Percentiles rank a stretch among this genome's conserved stretches.
phyloP scores from a whole-genome alignment of 2,888 invertebrate genomes.

The Ennomos erosarius region DNA sequence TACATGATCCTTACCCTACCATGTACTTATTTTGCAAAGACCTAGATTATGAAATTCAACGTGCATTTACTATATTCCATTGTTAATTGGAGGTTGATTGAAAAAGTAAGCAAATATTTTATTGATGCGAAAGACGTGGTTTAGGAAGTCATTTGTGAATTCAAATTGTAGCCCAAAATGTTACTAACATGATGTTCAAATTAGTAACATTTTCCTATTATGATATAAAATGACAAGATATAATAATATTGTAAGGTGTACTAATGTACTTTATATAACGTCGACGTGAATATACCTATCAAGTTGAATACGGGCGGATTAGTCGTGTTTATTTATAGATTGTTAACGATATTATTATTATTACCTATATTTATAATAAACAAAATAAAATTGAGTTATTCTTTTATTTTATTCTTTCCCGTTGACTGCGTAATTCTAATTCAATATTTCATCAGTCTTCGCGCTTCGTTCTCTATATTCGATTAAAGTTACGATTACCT shows the following conservation, averaged over 20 bases:
- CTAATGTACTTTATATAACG: conserved; percentile 15
- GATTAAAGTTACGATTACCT: no score
- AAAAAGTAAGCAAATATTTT: no score
- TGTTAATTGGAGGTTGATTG: no score
- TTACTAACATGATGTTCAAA: conserved; percentile 3
- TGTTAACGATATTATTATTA: conserved; percentile 44
- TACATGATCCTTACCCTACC: no score
- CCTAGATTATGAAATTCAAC: no score
- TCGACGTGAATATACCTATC: conserved; percentile 32
- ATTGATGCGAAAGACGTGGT: no score
- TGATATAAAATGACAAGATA: conserved; percentile 5
- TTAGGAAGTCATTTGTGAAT: no score
- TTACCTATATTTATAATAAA: conserved; percentile 45
- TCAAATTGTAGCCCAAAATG: not conserved
- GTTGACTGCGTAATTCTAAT: no score
- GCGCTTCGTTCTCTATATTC: no score
- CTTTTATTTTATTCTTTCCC: conserved; percentile 10
- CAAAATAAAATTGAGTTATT: conserved; percentile 25
- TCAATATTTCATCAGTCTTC: no score
- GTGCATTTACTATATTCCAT: no score
- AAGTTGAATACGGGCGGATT: conserved; percentile 36
- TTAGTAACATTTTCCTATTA: conserved; percentile 13
- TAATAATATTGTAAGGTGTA: conserved; percentile 7
- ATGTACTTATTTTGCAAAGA: no score
- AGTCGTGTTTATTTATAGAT: conserved; percentile 40